Evolutionary conservation across 2,113 vertebrate species (phyloP), one percentile per base, ranked within the genome.

Genomic region (Otis tarda): DNA sequence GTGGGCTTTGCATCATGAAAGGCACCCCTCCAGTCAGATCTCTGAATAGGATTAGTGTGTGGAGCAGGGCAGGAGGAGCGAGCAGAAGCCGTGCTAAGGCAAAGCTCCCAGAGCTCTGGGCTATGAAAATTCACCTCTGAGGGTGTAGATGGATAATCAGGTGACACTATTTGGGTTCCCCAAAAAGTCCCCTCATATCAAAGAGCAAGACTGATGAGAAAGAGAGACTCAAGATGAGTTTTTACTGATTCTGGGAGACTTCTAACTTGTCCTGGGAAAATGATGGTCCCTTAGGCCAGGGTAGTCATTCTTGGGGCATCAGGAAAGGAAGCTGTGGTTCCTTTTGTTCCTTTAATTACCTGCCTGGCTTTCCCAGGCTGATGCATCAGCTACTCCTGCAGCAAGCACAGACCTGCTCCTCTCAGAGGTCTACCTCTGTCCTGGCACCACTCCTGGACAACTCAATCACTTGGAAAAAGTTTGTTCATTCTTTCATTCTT

Each of bases 1-100:
- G 74, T 59, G 87, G 83, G 65, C 50, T 96, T 93, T 95, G 94
- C 92, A 94, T 91, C 80, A 74, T 16, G 87, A 61, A 94, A 77
- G 95, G 89, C 70, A 87, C 25, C 41, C 59, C 41, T 84, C 41
- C 31, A 69, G 83, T 60, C 12, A 43, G 69, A 52, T 50, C 75
- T 93, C 93, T 92, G 93, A 70, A 80, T 22, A 74, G 92, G 70
- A 92, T 94, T 93, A 94, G 39, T 24, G 35, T 0, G 1, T 35
- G 15, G 63, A 55, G 47, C 12, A 0, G 28, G 20, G 47, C 35
- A 65, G 71, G 15, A 78, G 49, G 45, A 89, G 20, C n/a, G 70
- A 85, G 31, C 37, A 92, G 83, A 43, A 75, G 30, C 12, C 21
- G 12, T 0, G 0, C 35, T 50, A 45, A 55, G 16, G 13, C 33